Base-by-base conservation (phyloP, 2,888 invertebrate species). In the Synergus itoensis region DNA sequence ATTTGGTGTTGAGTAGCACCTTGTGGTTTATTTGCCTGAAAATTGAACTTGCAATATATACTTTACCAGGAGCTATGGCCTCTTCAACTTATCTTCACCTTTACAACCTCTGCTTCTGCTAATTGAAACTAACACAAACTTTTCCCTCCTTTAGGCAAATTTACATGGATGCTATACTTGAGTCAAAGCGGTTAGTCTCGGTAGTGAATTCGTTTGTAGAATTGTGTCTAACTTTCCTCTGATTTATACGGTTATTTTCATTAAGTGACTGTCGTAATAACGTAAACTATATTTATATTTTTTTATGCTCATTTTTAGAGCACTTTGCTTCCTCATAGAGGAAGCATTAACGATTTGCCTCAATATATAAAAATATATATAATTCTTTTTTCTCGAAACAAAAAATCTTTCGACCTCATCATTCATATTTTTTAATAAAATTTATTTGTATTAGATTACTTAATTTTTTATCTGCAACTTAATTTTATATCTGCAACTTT, bases 121-220 rank as follows among this genome's bases (percentile, higher is more conserved):
- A 69, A 69, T 69, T 69, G 69, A 48, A 53, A 69, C 69, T 53
- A 53, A 69, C 36, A 69, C 36, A 69, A 69, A 69, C 69, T 69
- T 69, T 69, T 45, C n/a, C 69, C 48, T 48, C 36, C 69, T 69
- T 69, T 48, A 48, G 69, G 69, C 69, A 69, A 69, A 69, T 69
- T 69, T 53, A 69, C 48, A 69, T 69, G 48, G 16, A 48, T 4
- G 69, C n/a, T 53, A 28, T 5, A 53, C 48, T 69, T 48, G 21
- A 48, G 48, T 28, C 18, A 36, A 53, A 16, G 48, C 7, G 28
- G 45, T 43, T 48, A 48, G 79, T 79, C 65, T 77, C 48, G 60
- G 73, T 77, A 76, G 78, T 57, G 77, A 82, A 65, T 78, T 77
- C 65, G 69, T 60, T 48, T 48, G 16, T n/a, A 16, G n/a, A 16